phyloP scores from a whole-genome alignment of 2,797 vertebrate genomes.

The Gouania willdenowi region DNA sequence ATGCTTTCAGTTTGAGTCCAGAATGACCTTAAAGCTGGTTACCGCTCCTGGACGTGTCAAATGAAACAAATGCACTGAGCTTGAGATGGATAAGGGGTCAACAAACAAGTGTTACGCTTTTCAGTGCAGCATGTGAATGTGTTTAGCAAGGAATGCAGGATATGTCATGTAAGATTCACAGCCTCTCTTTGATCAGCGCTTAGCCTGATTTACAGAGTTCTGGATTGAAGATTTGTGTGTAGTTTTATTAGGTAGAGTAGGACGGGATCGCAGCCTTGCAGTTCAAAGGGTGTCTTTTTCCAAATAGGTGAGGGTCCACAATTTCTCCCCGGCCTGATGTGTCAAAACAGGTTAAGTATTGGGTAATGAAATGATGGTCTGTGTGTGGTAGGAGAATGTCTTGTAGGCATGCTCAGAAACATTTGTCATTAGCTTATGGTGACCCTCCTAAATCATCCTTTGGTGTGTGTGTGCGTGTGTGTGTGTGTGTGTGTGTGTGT shows the following conservation, averaged over 20 bases:
- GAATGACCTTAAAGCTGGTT: constrained; percentile 6
- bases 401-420: constrained; percentile 17
- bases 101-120: constrained; percentile 46
- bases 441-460: constrained; percentile 39
- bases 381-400: constrained; percentile 25
- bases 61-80: constrained; percentile 15
- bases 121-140: constrained; percentile 71
- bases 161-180: constrained; percentile 71
- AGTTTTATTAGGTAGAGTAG: constrained; percentile 57
- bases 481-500: no score
- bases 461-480: constrained; percentile 27
- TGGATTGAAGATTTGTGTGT: constrained; percentile 64
- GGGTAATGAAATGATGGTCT: constrained; percentile 25
- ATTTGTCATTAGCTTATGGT: constrained; percentile 21
- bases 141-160: constrained; percentile 76
- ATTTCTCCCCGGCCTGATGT: constrained; percentile 31
- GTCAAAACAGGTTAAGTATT: constrained; percentile 36
- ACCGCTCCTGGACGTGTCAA: constrained; percentile 10
- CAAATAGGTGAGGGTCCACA: constrained; percentile 34
- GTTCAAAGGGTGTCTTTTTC: constrained; percentile 54
- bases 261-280: constrained; percentile 24
- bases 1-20: constrained; percentile 7
- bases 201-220: constrained; percentile 65
- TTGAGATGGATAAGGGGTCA: constrained; percentile 45
- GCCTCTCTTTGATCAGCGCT: constrained; percentile 68